phyloP scores from a whole-genome alignment of 2,888 invertebrate species.

The Tinea semifulvella region DNA sequence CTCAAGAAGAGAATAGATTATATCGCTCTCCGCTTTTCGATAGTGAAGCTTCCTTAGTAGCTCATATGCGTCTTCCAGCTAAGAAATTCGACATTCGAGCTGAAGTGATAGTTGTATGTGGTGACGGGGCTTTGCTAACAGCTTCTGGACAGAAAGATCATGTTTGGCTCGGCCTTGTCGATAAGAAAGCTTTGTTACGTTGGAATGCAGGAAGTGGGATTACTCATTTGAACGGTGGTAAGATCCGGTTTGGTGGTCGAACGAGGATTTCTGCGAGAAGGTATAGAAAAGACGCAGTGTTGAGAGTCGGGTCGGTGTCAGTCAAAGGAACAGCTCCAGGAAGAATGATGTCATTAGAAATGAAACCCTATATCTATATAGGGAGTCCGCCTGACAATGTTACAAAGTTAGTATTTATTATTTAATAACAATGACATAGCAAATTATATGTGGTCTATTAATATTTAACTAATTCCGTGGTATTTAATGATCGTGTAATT shows the following conservation, averaged over 20 bases:
- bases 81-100: constrained; percentile 58
- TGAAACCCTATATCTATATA: constrained; percentile 49
- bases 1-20: constrained; percentile 25
- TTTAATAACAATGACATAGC: no score
- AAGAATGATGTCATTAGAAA: constrained; percentile 50
- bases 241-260: constrained; percentile 41
- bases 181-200: constrained; percentile 42
- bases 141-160: constrained; percentile 52
- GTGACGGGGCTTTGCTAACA: constrained; percentile 45
- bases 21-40: constrained; percentile 53
- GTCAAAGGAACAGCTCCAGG: constrained; percentile 47
- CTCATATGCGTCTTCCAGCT: constrained; percentile 44
- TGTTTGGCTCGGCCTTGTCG: constrained; percentile 53
- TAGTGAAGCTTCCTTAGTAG: constrained; percentile 44
- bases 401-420: constrained; percentile 38
- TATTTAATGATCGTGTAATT: no score
- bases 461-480: no score
- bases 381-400: constrained; percentile 52
- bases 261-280: constrained; percentile 48
- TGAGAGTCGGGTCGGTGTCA: constrained; percentile 41
- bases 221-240: constrained; percentile 43
- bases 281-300: constrained; percentile 52
- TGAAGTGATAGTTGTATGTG: constrained; percentile 52
- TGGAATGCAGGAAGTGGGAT: constrained; percentile 56
- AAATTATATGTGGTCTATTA: no score